Base-by-base conservation (phyloP, 2,797 vertebrate species). In the Peromyscus attwateri region DNA sequence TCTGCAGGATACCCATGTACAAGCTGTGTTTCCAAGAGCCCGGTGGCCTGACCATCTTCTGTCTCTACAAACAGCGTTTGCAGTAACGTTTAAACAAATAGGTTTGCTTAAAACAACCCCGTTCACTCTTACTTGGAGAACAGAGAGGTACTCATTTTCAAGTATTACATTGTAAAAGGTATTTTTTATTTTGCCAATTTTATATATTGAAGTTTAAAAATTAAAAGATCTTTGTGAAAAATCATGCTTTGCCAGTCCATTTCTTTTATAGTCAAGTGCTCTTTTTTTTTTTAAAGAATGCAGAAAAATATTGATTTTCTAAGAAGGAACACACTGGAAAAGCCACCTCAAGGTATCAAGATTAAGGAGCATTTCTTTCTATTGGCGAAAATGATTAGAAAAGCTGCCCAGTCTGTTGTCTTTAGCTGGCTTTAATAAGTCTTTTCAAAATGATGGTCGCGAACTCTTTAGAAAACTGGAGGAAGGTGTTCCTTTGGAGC, bases 131-230 rank as follows among this genome's bases (percentile, higher is more conserved):
- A 98, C 97, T 97, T 98, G 98, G 98, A 99, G 98, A 99, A 98
- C 97, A 98, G 98, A 46, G 98, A 98, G 98, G 98, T 97, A 98
- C 98, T 98, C 97, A 97, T 93, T 99, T 57, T 99, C 99, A 99
- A 99, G 99, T 99, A 99, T 99, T 98, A 98, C 87, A 98, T 98
- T 98, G 98, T 98, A 98, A 99, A 99, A 98, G 98, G 97, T 98
- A 98, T 62, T 68, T 98, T 98, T 98, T 98, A 98, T 98, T 98
- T 98, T 98, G 98, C 98, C 98, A 98, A 99, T 99, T 98, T 99
- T 98, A 98, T 97, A 98, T 97, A 98, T 98, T 98, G 97, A 97
- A 92, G 97, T 92, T 98, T 98, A 98, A 98, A 98, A 95, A 98
- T 97, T 96, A 97, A 98, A 95, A 98, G 92, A 98, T 93, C 96